Evolutionary conservation across 2,888 invertebrate genomes (phyloP), one percentile per base, ranked within the genome.

Genomic region (Pristionchus maxplancki): DNA sequence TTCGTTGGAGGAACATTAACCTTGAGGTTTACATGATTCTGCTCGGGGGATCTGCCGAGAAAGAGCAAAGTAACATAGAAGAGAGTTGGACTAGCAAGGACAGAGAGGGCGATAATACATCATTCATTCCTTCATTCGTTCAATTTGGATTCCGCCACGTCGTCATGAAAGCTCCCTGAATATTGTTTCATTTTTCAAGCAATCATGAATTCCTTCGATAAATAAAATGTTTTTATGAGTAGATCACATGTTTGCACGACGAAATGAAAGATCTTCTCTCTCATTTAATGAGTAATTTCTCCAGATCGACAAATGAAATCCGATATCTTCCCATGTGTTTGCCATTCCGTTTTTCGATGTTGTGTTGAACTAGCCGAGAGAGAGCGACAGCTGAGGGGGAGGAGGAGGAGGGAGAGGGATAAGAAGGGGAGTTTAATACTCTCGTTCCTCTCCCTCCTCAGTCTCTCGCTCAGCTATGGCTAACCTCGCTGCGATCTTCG

Each of bases 401-500:
- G 71, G 78, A 44, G 78, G 78, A 34, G 44, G 74, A 9, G 74
- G 78, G 24, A 28, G 53, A 34, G 82, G 82, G 11, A 34, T 20
- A 11, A 2, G 50, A 37, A 6, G 50, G 31, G 34, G 20, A 83
- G 82, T 83, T 83, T 83, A 83, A 83, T 83, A 53, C 28, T 85
- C 24, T 37, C 62, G 34, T n/a, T 58, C 37, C n/a, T 62, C 84
- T 40, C 44, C 17, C 62, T 64, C 20, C 1, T 64, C 34, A 85
- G 64, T 44, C 85, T 53, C 37, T 62, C 84, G 9, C 31, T 84
- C 34, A 44, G 50, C 5, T 24, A 94, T 94, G 94, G 85, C 91
- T 67, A 93, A 93, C 87, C 90, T 93, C 48, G 90, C 92, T 71
- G 92, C 91, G 13, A 91, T 91, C 78, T 94, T 94, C 89, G 89